Percentiles rank a stretch among this genome's conserved stretches.
phyloP scores from a whole-genome alignment of 2,888 invertebrate species.

The Agrilus biguttatus region DNA sequence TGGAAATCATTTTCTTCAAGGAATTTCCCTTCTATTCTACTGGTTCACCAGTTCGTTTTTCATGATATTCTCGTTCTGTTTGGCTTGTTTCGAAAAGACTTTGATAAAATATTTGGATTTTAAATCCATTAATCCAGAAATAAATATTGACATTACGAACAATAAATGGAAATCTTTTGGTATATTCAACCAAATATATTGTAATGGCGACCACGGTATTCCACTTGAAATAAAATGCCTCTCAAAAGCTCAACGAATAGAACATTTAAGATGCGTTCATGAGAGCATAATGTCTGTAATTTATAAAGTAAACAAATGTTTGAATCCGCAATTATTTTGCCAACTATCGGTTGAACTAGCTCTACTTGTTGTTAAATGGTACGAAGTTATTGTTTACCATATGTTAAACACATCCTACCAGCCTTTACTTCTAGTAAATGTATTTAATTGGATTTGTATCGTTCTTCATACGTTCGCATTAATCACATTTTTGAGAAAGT shows the following conservation, averaged over 20 bases:
- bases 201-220: slow-evolving; percentile 19
- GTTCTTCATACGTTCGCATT: slow-evolving; percentile 23
- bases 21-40: slow-evolving; percentile 20
- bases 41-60: too few species aligned
- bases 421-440: slow-evolving; percentile 20
- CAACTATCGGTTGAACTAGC: slow-evolving; percentile 24
- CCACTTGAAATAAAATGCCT: slow-evolving; percentile 13
- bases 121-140: slow-evolving; percentile 23
- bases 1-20: slow-evolving; percentile 19
- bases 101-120: slow-evolving; percentile 22
- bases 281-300: slow-evolving; percentile 25
- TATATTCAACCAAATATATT: slow-evolving; percentile 18
- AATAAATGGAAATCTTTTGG: slow-evolving; percentile 22
- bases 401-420: slow-evolving; percentile 21
- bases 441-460: slow-evolving; percentile 25
- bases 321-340: slow-evolving; percentile 25
- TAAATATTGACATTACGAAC: slow-evolving; percentile 20
- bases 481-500: slow-evolving; percentile 23
- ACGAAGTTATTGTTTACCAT: slow-evolving; percentile 26
- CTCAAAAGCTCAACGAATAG: slow-evolving; percentile 18
- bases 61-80: neutral
- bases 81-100: slow-evolving; percentile 28
- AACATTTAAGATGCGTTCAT: slow-evolving; percentile 25
- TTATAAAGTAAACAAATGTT: slow-evolving; percentile 21
- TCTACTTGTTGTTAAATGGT: slow-evolving; percentile 26